Percentiles rank a stretch among this genome's conserved stretches.
These are phyloP conservation scores for Porites lutea DNA, from an alignment of 64 coral and sea anemone species.

Conservation along the genomic window DNA sequence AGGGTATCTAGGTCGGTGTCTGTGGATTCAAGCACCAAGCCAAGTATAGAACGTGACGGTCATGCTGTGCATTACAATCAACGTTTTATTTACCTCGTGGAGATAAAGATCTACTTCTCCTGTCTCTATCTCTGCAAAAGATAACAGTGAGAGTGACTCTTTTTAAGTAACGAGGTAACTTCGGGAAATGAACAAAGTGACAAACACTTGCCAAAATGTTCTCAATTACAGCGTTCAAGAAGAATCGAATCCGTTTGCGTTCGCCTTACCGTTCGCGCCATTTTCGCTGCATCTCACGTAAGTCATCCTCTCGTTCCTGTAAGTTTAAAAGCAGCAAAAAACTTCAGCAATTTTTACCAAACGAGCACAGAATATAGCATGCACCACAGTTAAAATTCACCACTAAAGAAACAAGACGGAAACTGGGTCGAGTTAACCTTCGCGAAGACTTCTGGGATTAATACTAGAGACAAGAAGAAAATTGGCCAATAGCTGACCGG, in stretches of 20 bases:
- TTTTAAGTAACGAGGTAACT: neutral
- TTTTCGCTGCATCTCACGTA: constrained; percentile 91
- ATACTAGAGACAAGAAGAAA: too few relatives aligned
- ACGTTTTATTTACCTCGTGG: constrained; percentile 34
- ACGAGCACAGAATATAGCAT: too few relatives aligned
- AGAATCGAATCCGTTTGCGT: too few relatives aligned
- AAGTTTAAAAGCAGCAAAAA: neutral
- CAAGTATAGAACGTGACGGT: too few relatives aligned
- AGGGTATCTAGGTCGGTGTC: too few relatives aligned
- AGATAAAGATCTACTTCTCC: constrained; percentile 61
- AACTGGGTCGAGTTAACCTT: too few relatives aligned
- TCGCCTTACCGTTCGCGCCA: constrained; percentile 79
- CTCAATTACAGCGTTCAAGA: neutral
- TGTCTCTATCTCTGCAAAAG: constrained; percentile 65
- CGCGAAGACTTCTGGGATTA: too few relatives aligned
- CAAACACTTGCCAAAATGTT: neutral
- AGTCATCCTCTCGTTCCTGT: constrained; percentile 88
- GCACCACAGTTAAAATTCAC: too few relatives aligned
- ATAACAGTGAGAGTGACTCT: neutral
- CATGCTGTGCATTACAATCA: too few relatives aligned
- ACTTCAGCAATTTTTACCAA: neutral
- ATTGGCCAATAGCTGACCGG: too few relatives aligned
- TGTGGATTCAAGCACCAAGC: too few relatives aligned
- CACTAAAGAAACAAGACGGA: too few relatives aligned
- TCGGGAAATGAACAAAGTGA: neutral